Base-by-base conservation (phyloP, 2,888 invertebrate species). In the Drosophila neutralis region DNA sequence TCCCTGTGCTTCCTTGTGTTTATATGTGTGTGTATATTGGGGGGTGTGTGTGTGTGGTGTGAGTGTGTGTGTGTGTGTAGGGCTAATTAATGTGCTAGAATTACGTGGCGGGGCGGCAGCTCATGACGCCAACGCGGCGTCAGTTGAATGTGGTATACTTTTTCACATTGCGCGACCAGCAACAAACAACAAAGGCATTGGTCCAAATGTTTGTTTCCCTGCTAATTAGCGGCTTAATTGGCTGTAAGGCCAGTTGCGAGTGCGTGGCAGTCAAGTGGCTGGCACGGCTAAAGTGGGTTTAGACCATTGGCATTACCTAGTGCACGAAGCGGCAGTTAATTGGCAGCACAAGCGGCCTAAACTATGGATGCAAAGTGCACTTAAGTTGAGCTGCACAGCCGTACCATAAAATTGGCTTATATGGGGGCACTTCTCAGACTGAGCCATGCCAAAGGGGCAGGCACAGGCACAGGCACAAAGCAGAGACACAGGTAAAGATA, bases 211-310 rank as follows among this genome's bases (percentile, higher is more conserved):
- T 80, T 84, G 78, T 78, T 86, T 89, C 83, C 80, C 83, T 90
- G 87, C 87, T 87, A 87, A 87, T 87, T 87, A 90, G 90, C 72
- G 67, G 89, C 89, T 89, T 87, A 90, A 87, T 87, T 90, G 87
- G 82, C 83, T 83, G 86, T 79, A 82, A 87, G 79, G 67, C 63
- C 51, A 59, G 76, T 64, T 42, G 62, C 69, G 49, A 61, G 13
- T 65, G 69, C 64, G 61, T 27, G n/a, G 51, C 56, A 60, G 49
- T 59, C 62, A 52, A 74, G 52, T 59, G 59, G 18, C 33, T 42
- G 56, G 40, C 54, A 58, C 53, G 48, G 54, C 72, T 76, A 72
- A 81, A 73, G 76, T 69, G 48, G 59, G 81, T 69, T 88, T 86
- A 71, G n/a, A 29, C 51, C 62, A 69, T n/a, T 63, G 78, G 35